These are phyloP conservation scores for Daphoenositta chrysoptera DNA, from an alignment of 2,113 vertebrate genomes.

Conservation along the genomic window DNA sequence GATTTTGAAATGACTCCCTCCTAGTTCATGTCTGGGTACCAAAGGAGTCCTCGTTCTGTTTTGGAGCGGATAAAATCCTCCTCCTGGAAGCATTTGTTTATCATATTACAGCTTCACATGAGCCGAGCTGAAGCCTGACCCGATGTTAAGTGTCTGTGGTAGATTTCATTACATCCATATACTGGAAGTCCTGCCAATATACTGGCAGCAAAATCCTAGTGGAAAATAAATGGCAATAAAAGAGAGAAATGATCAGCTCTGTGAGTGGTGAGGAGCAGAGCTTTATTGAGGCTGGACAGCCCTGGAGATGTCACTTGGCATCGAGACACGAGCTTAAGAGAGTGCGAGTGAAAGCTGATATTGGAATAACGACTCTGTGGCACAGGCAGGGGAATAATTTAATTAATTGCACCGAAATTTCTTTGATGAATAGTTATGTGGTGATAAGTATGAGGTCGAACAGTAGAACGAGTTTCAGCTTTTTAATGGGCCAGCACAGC, in stretches of 20 bases:
- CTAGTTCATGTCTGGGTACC: conserved; percentile 64
- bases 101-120: conserved; percentile 89
- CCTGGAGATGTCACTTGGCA: conserved; percentile 91
- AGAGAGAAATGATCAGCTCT: conserved; percentile 90
- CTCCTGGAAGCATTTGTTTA: conserved; percentile 91
- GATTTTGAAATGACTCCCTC: conserved; percentile 64
- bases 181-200: conserved; percentile 97
- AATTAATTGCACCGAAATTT: conserved; percentile 97
- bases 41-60: conserved; percentile 63
- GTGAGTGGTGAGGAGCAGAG: conserved; percentile 84
- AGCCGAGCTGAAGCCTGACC: conserved; percentile 87
- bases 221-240: conserved; percentile 99
- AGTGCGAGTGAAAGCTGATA: conserved; percentile 88
- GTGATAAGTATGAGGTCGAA: conserved; percentile 87
- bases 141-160: conserved; percentile 95
- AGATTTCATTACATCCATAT: conserved; percentile 97
- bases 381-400: conserved; percentile 91
- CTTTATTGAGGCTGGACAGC: conserved; percentile 89
- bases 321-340: conserved; percentile 77
- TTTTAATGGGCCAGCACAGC: conserved; percentile 82
- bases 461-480: conserved; percentile 81
- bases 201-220: conserved; percentile 96
- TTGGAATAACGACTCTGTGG: conserved; percentile 83
- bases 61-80: conserved; percentile 78
- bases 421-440: conserved; percentile 94